Evolutionary conservation across 2,113 vertebrate genomes (phyloP).

Genomic region (Pterocles orientalis): DNA sequence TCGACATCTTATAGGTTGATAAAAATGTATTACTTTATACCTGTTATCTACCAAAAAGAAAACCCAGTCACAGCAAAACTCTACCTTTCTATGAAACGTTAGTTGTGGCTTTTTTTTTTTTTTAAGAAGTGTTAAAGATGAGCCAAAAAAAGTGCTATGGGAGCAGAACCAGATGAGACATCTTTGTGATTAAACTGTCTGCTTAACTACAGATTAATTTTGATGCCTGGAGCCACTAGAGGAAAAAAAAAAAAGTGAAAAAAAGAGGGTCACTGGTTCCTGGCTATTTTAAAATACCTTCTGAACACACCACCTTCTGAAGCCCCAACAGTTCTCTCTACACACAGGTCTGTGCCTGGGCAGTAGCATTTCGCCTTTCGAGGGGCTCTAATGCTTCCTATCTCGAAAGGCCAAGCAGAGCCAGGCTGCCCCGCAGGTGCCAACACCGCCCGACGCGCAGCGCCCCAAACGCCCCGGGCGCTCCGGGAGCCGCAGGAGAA

Average conservation of each 20-base stretch:
- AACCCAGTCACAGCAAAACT: neutral
- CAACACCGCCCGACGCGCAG: neutral
- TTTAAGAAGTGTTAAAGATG: neutral
- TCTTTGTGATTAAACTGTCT: neutral
- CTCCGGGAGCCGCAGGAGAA: neutral
- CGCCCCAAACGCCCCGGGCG: neutral
- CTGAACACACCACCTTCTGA: neutral
- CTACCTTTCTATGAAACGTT: neutral
- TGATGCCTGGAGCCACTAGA: neutral
- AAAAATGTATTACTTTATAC: neutral
- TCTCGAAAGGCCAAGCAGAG: neutral
- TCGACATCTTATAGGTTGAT: neutral
- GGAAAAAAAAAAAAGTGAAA: neutral
- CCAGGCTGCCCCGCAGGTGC: neutral
- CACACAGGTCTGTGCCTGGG: neutral
- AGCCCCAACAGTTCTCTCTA: neutral
- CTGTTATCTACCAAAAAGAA: neutral
- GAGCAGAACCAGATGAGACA: neutral
- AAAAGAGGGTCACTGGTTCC: neutral
- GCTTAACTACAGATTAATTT: conserved; percentile 30
- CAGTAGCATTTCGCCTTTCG: neutral
- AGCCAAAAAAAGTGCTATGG: neutral
- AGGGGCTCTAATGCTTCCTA: neutral
- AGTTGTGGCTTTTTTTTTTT: neutral
- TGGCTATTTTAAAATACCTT: neutral